phyloP scores from a whole-genome alignment of 1,140 invertebrate genomes.

The Ceratina calcarata region DNA sequence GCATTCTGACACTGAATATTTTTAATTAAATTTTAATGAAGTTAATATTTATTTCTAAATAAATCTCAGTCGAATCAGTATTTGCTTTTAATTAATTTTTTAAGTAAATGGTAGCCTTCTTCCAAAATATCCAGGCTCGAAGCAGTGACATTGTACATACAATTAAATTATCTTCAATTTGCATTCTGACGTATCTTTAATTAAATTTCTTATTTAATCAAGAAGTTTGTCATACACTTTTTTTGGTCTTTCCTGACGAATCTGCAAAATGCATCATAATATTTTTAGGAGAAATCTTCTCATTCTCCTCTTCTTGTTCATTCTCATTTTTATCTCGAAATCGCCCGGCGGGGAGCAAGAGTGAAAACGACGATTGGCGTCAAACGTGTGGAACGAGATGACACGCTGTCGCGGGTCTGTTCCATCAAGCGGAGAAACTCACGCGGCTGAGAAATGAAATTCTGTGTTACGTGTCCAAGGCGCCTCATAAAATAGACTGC shows the following conservation, averaged over 20 bases:
- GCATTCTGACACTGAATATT: too few species aligned
- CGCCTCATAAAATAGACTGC: constrained; percentile 70
- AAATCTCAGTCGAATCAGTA: too few species aligned
- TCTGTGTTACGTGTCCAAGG: constrained; percentile 61
- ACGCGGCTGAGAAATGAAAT: constrained; percentile 53
- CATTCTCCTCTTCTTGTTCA: background rate
- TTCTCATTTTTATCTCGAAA: too few species aligned
- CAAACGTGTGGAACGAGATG: background rate
- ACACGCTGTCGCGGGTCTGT: constrained; percentile 3
- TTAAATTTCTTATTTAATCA: too few species aligned
- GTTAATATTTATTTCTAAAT: too few species aligned
- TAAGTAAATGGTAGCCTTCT: background rate
- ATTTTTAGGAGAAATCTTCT: background rate
- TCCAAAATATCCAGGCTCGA: background rate
- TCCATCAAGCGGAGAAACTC: constrained; percentile 22
- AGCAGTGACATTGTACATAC: background rate
- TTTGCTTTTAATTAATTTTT: too few species aligned
- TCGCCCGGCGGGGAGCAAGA: background rate
- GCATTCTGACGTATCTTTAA: too few species aligned
- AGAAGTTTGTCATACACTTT: background rate
- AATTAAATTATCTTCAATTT: background rate
- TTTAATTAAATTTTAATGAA: too few species aligned
- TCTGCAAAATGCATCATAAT: too few species aligned
- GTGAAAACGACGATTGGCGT: background rate
- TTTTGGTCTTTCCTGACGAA: background rate